Evolutionary conservation across 2,888 invertebrate genomes (phyloP).

Genomic region (Allophyes oxyacanthae): DNA sequence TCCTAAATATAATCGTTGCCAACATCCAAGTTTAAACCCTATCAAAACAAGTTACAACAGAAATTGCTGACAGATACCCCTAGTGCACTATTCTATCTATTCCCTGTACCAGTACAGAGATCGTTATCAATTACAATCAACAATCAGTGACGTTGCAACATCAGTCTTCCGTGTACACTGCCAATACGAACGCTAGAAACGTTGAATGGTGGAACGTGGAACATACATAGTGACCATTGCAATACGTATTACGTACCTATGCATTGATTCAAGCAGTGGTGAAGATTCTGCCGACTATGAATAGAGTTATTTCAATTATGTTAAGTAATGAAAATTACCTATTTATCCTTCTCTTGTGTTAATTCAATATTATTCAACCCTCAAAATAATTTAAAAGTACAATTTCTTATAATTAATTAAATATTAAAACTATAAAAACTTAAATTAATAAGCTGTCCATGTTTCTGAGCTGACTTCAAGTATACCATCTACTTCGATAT

Average conservation of each 20-base stretch:
- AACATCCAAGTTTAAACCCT: too few species aligned
- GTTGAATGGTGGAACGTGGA: conserved; percentile 14
- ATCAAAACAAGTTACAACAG: background rate
- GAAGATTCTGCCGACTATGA: too few species aligned
- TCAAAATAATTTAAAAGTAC: too few species aligned
- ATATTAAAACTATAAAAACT: too few species aligned
- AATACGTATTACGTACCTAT: too few species aligned
- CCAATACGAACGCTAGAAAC: background rate
- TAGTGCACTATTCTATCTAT: background rate
- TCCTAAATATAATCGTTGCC: too few species aligned
- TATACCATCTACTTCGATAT: conserved; percentile 54
- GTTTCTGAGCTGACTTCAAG: conserved; percentile 61
- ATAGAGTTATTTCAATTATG: too few species aligned
- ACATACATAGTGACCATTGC: conserved; percentile 4
- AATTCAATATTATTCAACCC: too few species aligned
- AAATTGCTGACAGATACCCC: background rate
- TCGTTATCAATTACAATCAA: conserved; percentile 39
- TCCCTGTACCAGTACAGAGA: conserved; percentile 6
- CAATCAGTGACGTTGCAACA: conserved; percentile 26
- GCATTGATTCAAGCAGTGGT: background rate
- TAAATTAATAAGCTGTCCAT: conserved; percentile 62
- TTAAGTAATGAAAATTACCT: too few species aligned
- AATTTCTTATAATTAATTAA: too few species aligned
- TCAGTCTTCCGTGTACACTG: conserved; percentile 7
- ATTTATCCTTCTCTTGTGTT: too few species aligned